Percentiles rank a stretch among this genome's conserved stretches.
phyloP scores from a whole-genome alignment of 2,797 vertebrate species.

The Bufotes viridis region DNA sequence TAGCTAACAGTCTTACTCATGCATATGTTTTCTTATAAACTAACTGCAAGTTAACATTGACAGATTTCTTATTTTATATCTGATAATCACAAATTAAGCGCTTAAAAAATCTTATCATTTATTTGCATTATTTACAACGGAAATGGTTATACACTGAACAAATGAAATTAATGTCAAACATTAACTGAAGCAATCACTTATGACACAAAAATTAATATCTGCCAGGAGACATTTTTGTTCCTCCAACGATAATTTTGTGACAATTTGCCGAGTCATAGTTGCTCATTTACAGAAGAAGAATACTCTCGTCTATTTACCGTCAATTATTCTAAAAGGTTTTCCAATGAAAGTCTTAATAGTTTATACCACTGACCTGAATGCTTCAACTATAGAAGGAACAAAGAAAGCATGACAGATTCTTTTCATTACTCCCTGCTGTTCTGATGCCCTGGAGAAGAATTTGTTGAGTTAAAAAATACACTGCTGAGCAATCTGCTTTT shows the following conservation, averaged over 20 bases:
- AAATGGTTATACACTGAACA: too few species aligned
- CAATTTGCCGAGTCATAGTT: slow-evolving; percentile 18
- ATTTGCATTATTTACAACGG: too few species aligned
- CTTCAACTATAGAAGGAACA: slow-evolving; percentile 41
- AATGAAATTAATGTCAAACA: too few species aligned
- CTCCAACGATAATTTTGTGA: slow-evolving; percentile 16
- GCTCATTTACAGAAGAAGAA: slow-evolving; percentile 27
- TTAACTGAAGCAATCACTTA: background rate
- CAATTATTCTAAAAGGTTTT: slow-evolving; percentile 57
- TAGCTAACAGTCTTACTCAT: too few species aligned
- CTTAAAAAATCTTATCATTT: too few species aligned
- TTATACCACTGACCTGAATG: slow-evolving; percentile 48
- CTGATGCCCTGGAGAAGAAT: slow-evolving; percentile 48
- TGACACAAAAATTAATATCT: background rate
- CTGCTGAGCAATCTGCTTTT: slow-evolving; percentile 57
- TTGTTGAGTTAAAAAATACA: slow-evolving; percentile 38
- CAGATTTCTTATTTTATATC: too few species aligned
- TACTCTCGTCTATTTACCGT: slow-evolving; percentile 49
- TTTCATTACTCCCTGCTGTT: slow-evolving; percentile 55
- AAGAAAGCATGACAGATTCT: slow-evolving; percentile 36
- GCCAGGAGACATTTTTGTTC: slow-evolving; percentile 3
- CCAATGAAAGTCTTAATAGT: slow-evolving; percentile 39
- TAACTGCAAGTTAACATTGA: too few species aligned
- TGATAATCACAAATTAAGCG: too few species aligned
- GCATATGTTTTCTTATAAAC: too few species aligned